phyloP scores from a whole-genome alignment of 2,888 invertebrate genomes.

The Litoditis marina region DNA sequence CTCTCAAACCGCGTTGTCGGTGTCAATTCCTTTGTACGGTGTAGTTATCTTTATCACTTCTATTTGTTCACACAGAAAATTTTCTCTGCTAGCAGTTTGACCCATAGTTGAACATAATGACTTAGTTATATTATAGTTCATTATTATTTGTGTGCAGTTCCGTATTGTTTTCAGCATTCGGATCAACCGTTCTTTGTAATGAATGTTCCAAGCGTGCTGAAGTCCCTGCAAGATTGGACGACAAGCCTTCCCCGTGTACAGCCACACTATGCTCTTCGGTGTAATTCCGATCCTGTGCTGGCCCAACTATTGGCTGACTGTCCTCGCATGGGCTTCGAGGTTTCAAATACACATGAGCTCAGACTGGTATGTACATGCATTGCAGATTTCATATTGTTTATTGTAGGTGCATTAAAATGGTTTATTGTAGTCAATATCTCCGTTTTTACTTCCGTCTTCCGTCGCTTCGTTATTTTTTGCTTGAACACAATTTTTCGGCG shows the following conservation, averaged over 20 bases:
- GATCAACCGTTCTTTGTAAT: conserved; percentile 56
- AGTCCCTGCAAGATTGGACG: conserved; percentile 70
- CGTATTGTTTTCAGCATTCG: conserved; percentile 12
- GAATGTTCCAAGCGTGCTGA: conserved; percentile 48
- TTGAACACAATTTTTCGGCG: neutral
- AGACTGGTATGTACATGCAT: conserved; percentile 17
- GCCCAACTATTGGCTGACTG: conserved; percentile 62
- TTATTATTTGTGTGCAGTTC: too few relatives aligned
- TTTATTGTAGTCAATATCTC: neutral
- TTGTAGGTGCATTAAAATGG: too few relatives aligned
- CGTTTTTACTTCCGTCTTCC: neutral
- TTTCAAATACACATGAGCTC: conserved; percentile 23
- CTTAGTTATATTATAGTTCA: too few relatives aligned
- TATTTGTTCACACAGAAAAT: too few relatives aligned
- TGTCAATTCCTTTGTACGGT: too few relatives aligned
- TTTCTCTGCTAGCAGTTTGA: too few relatives aligned
- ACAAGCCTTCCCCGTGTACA: conserved; percentile 67
- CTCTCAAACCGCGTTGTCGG: too few relatives aligned
- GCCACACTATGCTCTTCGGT: conserved; percentile 77
- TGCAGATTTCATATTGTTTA: too few relatives aligned
- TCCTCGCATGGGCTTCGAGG: conserved; percentile 84
- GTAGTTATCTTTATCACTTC: too few relatives aligned
- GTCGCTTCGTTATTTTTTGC: neutral
- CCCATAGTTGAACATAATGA: too few relatives aligned
- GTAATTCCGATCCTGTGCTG: conserved; percentile 85